Conservation (phyloP, 2,113 vertebrate genomes). For the Aphyosemion australe region DNA sequence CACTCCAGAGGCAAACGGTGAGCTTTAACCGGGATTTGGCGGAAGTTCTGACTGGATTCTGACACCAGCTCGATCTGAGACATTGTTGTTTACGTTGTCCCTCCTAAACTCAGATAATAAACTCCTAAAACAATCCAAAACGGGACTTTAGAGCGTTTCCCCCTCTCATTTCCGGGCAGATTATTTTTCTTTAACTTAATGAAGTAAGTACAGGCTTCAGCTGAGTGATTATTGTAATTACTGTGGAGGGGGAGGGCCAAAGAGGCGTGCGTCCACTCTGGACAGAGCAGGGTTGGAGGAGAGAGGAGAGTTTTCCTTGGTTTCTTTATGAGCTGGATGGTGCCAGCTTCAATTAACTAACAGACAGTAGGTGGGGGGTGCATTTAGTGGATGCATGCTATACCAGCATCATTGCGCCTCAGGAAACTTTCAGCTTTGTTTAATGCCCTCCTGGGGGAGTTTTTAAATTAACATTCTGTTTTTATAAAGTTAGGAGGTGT, state of each 20-base stretch:
- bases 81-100: not conserved
- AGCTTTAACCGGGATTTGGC: too few species aligned
- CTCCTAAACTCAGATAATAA: constrained; percentile 33
- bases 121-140: constrained; percentile 45
- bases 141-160: constrained; percentile 33
- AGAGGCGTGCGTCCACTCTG: constrained; percentile 32
- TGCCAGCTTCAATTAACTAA: constrained; percentile 60
- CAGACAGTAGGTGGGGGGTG: constrained; percentile 36
- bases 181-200: constrained; percentile 51
- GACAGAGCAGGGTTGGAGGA: constrained; percentile 36
- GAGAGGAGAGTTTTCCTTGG: not conserved
- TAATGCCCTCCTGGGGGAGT: constrained; percentile 2
- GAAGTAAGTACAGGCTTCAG: constrained; percentile 74
- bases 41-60: too few species aligned
- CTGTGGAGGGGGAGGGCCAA: constrained; percentile 23
- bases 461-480: not conserved
- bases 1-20: too few species aligned
- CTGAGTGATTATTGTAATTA: constrained; percentile 78
- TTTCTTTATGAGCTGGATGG: constrained; percentile 64
- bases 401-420: not conserved
- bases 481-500: constrained; percentile 2
- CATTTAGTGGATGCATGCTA: constrained; percentile 21
- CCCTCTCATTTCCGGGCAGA: constrained; percentile 4
- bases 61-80: too few species aligned
- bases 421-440: constrained; percentile 23